A percentile compares a stretch with the other conserved stretches of the same genome.
These are phyloP conservation scores for Eristalinus aeneus DNA, from an alignment of 2,888 invertebrate genomes.

Conservation along the genomic window DNA sequence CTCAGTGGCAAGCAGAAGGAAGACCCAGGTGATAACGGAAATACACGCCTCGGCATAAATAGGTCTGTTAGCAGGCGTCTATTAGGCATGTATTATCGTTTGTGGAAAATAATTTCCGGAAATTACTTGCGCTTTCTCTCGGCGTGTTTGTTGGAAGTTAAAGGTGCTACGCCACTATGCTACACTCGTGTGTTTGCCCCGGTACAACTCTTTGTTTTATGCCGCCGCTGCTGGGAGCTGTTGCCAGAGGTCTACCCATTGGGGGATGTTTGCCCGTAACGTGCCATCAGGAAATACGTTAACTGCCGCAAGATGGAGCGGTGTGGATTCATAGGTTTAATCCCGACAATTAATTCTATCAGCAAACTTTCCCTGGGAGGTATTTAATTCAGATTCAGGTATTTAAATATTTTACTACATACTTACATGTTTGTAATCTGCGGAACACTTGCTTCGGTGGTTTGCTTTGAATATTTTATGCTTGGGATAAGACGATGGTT, in stretches of 20 bases:
- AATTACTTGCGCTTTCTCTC: conserved; percentile 51
- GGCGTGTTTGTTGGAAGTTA: conserved; percentile 32
- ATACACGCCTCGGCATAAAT: conserved; percentile 39
- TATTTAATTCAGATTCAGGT: conserved; percentile 58
- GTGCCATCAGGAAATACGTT: not conserved
- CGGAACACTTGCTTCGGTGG: conserved; percentile 49
- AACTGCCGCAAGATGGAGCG: not conserved
- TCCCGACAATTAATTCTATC: conserved; percentile 65
- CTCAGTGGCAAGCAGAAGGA: conserved; percentile 44
- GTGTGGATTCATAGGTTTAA: conserved; percentile 29
- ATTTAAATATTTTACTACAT: conserved; percentile 52
- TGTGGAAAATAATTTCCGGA: conserved; percentile 59
- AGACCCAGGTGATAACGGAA: conserved; percentile 47
- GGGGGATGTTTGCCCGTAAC: not conserved
- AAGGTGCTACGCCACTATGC: conserved; percentile 5
- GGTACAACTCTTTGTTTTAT: not conserved
- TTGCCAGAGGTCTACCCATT: conserved; percentile 15
- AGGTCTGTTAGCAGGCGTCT: conserved; percentile 55
- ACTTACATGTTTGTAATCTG: conserved; percentile 43
- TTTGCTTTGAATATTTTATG: conserved; percentile 58
- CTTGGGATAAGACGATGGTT: conserved; percentile 32
- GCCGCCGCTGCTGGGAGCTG: conserved; percentile 7
- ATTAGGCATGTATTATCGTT: conserved; percentile 59
- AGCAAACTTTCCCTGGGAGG: conserved; percentile 61
- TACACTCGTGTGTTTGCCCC: not conserved